A percentile compares a stretch with the other conserved stretches of the same genome.
These are phyloP conservation scores for Arctopsyche grandis DNA, from an alignment of 1,140 invertebrate genomes.

Conservation along the genomic window DNA sequence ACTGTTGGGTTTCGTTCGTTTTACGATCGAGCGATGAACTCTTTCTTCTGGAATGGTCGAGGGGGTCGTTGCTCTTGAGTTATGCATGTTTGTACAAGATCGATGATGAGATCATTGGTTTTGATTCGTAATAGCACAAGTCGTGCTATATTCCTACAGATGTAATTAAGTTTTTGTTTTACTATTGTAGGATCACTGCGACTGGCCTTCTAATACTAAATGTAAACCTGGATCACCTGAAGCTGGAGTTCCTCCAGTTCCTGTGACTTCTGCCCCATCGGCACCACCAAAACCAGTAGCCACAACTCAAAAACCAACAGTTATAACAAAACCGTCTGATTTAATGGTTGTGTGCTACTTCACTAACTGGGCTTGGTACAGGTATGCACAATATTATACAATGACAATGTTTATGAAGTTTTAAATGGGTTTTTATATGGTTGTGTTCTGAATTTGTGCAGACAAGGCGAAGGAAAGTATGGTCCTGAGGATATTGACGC, in stretches of 20 bases:
- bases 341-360: slow-evolving; percentile 79
- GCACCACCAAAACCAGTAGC: slow-evolving; percentile 46
- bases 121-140: too few relatives aligned
- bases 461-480: slow-evolving; percentile 73
- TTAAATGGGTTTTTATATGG: neutral
- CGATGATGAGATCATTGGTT: too few relatives aligned
- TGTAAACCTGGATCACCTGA: slow-evolving; percentile 59
- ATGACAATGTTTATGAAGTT: neutral
- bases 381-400: slow-evolving; percentile 59
- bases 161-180: neutral
- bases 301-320: slow-evolving; percentile 8
- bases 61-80: too few relatives aligned
- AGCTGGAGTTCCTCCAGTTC: slow-evolving; percentile 40
- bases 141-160: too few relatives aligned
- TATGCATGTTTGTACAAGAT: too few relatives aligned
- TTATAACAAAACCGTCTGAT: slow-evolving; percentile 56
- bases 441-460: slow-evolving; percentile 54
- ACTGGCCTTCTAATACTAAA: slow-evolving; percentile 78
- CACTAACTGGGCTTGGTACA: slow-evolving; percentile 80
- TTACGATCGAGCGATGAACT: too few relatives aligned
- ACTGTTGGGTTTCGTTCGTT: too few relatives aligned
- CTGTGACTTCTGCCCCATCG: slow-evolving; percentile 51
- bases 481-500: slow-evolving; percentile 74
- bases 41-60: too few relatives aligned
- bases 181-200: slow-evolving; percentile 72